Conservation (phyloP, 2,888 invertebrate species). For the Leptothorax acervorum region DNA sequence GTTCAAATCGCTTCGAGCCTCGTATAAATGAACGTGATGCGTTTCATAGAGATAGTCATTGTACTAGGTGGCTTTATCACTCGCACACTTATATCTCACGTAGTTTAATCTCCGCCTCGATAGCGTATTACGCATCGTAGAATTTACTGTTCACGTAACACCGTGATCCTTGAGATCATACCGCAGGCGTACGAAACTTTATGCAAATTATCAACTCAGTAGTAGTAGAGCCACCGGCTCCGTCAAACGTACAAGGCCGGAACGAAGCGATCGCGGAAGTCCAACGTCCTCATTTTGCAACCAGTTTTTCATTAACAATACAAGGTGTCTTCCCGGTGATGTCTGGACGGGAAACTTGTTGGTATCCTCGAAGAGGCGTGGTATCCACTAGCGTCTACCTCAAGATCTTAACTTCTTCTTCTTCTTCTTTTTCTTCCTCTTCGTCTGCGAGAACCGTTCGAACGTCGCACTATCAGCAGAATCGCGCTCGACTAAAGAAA, state of each 20-base stretch:
- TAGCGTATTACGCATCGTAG: slow-evolving; percentile 35
- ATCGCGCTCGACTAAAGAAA: slow-evolving; percentile 30
- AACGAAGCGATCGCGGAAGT: slow-evolving; percentile 19
- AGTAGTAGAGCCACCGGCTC: neutral
- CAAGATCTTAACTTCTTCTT: slow-evolving; percentile 19
- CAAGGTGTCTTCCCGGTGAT: slow-evolving; percentile 29
- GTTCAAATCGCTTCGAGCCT: slow-evolving; percentile 46
- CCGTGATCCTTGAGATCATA: slow-evolving; percentile 19
- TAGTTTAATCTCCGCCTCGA: slow-evolving; percentile 37
- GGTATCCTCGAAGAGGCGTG: slow-evolving; percentile 16
- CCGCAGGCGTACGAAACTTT: slow-evolving; percentile 7
- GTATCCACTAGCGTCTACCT: slow-evolving; percentile 10
- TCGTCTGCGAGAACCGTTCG: slow-evolving; percentile 18
- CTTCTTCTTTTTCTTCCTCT: neutral
- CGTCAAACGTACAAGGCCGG: slow-evolving; percentile 21
- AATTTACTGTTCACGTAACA: slow-evolving; percentile 48
- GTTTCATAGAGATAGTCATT: slow-evolving; percentile 42
- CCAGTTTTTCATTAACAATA: slow-evolving; percentile 41
- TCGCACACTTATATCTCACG: slow-evolving; percentile 37
- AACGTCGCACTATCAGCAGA: slow-evolving; percentile 23
- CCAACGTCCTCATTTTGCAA: slow-evolving; percentile 43
- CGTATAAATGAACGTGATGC: slow-evolving; percentile 33
- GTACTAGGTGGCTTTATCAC: slow-evolving; percentile 40
- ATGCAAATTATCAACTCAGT: slow-evolving; percentile 32
- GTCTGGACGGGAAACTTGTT: slow-evolving; percentile 13